A percentile compares a stretch with the other conserved stretches of the same genome.
Conservation (phyloP, 35 echinoderm and acorn worm species). For the Stichopus chloronotus region DNA sequence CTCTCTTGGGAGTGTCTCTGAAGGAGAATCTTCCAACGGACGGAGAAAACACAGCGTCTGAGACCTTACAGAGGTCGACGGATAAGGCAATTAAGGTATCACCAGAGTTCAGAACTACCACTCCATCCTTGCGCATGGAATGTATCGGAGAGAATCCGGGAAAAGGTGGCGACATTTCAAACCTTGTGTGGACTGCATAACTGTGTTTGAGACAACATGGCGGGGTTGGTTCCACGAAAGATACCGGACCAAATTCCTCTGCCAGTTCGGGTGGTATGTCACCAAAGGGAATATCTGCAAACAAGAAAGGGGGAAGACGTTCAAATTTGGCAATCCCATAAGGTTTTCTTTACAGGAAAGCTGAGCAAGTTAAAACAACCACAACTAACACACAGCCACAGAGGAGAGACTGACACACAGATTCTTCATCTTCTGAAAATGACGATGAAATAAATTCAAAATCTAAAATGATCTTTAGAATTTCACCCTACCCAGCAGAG, state of each 20-base stretch:
- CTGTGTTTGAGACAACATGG: slow-evolving; percentile 90
- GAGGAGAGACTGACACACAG: no score
- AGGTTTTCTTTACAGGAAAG: neutral
- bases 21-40: slow-evolving; percentile 43
- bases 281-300: slow-evolving; percentile 55
- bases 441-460: no score
- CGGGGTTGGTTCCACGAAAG: slow-evolving; percentile 63
- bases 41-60: slow-evolving; percentile 81
- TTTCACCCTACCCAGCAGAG: no score
- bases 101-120: slow-evolving; percentile 91
- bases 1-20: slow-evolving; percentile 24
- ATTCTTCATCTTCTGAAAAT: no score
- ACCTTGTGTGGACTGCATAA: slow-evolving; percentile 95
- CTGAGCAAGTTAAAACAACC: no score
- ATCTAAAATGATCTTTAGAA: no score
- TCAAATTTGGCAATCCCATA: neutral
- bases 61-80: slow-evolving; percentile 67
- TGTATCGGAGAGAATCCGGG: slow-evolving; percentile 95
- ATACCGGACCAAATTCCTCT: slow-evolving; percentile 60
- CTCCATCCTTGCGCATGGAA: slow-evolving; percentile 89
- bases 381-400: no score
- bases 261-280: slow-evolving; percentile 78
- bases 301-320: neutral
- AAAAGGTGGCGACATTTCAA: slow-evolving; percentile 95
- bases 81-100: slow-evolving; percentile 90